These are phyloP conservation scores for Xestia rhomboidea DNA, from an alignment of 2,888 invertebrate genomes.

Conservation along the genomic window DNA sequence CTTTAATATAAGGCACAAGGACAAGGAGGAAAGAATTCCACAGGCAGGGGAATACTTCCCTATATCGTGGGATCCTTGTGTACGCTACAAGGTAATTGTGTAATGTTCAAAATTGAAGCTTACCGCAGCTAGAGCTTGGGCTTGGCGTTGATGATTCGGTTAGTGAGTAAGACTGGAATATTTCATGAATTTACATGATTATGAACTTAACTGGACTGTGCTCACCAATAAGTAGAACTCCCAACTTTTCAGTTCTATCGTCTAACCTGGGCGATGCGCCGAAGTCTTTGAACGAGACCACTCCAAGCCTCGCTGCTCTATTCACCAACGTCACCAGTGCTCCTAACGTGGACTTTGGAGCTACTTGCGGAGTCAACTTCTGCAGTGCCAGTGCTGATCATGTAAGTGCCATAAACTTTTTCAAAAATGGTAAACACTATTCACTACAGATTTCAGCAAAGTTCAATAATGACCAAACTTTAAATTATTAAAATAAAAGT, in stretches of 20 bases:
- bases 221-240: background rate
- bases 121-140: too few relatives aligned
- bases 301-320: conserved; percentile 67
- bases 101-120: too few relatives aligned
- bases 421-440: too few relatives aligned
- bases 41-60: too few relatives aligned
- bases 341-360: conserved; percentile 86
- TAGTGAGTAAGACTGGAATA: too few relatives aligned
- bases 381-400: conserved; percentile 90
- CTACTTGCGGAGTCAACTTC: conserved; percentile 94
- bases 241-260: conserved; percentile 79
- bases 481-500: too few relatives aligned
- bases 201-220: background rate
- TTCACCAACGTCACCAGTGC: conserved; percentile 70
- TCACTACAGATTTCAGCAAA: background rate
- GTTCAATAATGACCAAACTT: background rate
- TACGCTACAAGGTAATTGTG: too few relatives aligned
- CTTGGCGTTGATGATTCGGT: too few relatives aligned
- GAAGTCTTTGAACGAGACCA: conserved; percentile 71
- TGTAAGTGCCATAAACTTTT: conserved; percentile 68
- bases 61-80: too few relatives aligned
- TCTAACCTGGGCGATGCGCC: conserved; percentile 81
- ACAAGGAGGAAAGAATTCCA: too few relatives aligned
- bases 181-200: too few relatives aligned
- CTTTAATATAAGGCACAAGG: too few relatives aligned